Conservation (phyloP, 1,140 invertebrate species). For the Lanistes nyassanus region DNA sequence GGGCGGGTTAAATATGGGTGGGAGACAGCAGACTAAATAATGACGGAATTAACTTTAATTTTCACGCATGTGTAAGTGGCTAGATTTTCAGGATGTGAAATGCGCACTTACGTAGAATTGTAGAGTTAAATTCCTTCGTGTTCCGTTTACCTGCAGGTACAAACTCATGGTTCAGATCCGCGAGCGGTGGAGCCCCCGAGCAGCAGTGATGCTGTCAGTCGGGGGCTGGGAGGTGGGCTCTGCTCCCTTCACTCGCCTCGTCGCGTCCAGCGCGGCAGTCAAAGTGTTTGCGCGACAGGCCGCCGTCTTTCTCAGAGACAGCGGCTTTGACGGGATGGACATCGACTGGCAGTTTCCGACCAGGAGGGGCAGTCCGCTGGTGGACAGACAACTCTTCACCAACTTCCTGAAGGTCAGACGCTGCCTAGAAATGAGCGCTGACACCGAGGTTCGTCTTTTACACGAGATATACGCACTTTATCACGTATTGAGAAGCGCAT, state of each 20-base stretch:
- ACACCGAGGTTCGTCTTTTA: too few relatives aligned
- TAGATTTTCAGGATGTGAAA: too few relatives aligned
- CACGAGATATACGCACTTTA: too few relatives aligned
- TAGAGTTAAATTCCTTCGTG: not conserved
- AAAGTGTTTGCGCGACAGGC: slow-evolving; percentile 63
- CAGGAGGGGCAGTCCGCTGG: slow-evolving; percentile 17
- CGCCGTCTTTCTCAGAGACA: slow-evolving; percentile 87
- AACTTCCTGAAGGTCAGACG: slow-evolving; percentile 28
- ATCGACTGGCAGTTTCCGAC: slow-evolving; percentile 95
- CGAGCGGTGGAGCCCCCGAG: slow-evolving; percentile 22
- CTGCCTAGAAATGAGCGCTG: too few relatives aligned
- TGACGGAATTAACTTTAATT: too few relatives aligned
- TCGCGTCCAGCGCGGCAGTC: slow-evolving; percentile 35
- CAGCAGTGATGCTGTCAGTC: slow-evolving; percentile 89
- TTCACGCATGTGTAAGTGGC: too few relatives aligned
- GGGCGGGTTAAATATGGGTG: too few relatives aligned
- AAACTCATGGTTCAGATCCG: slow-evolving; percentile 70
- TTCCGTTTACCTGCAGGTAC: slow-evolving; percentile 43
- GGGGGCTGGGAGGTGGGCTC: slow-evolving; percentile 97
- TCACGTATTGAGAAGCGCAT: too few relatives aligned
- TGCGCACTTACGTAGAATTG: too few relatives aligned
- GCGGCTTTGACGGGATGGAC: slow-evolving; percentile 95
- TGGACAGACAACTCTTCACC: slow-evolving; percentile 30
- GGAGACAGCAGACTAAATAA: too few relatives aligned
- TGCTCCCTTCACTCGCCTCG: slow-evolving; percentile 69